Percentiles rank a stretch among this genome's conserved stretches.
These are phyloP conservation scores for Synaphobranchus kaupii DNA, from an alignment of 2,797 vertebrate species.

Conservation along the genomic window DNA sequence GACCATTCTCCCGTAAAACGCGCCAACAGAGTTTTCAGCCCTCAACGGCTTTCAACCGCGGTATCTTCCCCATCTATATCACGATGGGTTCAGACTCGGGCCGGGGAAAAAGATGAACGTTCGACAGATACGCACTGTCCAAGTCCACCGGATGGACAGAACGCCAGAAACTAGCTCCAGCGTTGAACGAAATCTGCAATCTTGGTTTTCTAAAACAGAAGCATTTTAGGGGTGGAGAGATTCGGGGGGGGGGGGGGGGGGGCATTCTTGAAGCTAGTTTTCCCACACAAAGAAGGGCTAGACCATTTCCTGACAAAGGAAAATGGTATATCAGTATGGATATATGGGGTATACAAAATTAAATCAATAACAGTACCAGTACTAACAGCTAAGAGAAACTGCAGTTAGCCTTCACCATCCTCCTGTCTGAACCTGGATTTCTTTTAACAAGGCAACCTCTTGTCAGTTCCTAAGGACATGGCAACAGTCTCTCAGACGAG, in stretches of 20 bases:
- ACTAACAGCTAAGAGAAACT: neutral
- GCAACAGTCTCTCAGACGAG: conserved; percentile 30
- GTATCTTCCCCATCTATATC: neutral
- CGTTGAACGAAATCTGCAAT: neutral
- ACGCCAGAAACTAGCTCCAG: neutral
- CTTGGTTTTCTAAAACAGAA: neutral
- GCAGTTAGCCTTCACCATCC: conserved; percentile 19
- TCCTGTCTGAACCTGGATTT: conserved; percentile 5
- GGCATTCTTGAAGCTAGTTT: neutral
- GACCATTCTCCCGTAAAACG: neutral
- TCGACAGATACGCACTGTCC: neutral
- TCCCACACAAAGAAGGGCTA: conserved; percentile 6
- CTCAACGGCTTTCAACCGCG: conserved; percentile 6
- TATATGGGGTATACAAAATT: neutral
- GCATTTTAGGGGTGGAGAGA: neutral
- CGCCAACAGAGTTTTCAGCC: neutral
- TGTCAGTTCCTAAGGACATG: conserved; percentile 43
- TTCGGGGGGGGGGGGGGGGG: neutral
- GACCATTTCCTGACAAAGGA: conserved; percentile 1
- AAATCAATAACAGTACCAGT: conserved; percentile 16
- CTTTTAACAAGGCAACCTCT: conserved; percentile 24
- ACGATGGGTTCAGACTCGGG: neutral
- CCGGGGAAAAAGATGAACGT: neutral
- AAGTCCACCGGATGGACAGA: neutral
- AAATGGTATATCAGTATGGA: neutral